A percentile compares a stretch with the other conserved stretches of the same genome.
phyloP scores from a whole-genome alignment of 2,797 vertebrate genomes.

The Pangasius sanitwongsei region DNA sequence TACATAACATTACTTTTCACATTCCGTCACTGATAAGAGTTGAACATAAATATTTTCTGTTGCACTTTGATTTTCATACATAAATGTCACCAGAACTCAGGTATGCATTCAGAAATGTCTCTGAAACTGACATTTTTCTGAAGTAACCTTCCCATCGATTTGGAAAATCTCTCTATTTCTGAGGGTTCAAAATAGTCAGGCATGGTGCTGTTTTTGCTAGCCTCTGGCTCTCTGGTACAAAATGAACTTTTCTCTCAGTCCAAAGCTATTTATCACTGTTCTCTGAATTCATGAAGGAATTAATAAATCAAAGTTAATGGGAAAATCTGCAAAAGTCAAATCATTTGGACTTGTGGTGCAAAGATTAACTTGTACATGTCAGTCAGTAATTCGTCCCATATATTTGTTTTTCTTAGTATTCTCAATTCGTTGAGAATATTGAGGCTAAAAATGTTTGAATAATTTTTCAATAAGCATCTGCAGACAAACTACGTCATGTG shows the following conservation, averaged over 20 bases:
- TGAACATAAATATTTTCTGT: neutral
- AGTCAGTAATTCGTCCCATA: neutral
- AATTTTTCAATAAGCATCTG: neutral
- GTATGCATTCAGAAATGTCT: neutral
- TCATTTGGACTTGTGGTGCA: neutral
- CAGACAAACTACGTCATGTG: neutral
- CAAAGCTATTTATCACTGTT: neutral
- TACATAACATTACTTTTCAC: neutral
- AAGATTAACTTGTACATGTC: neutral
- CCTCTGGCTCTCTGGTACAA: neutral
- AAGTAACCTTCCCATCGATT: neutral
- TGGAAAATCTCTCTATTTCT: neutral
- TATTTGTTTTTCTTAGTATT: neutral
- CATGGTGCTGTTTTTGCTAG: neutral
- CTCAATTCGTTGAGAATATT: neutral
- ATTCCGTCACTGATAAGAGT: neutral
- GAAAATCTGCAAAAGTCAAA: neutral
- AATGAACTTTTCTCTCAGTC: neutral
- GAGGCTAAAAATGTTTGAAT: neutral
- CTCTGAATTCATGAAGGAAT: neutral
- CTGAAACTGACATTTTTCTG: neutral
- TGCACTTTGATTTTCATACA: neutral
- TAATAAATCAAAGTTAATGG: neutral
- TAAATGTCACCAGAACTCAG: neutral
- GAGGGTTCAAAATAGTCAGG: neutral